A percentile compares a stretch with the other conserved stretches of the same genome.
Conservation (phyloP, 2,113 vertebrate genomes). For the Poeciliopsis occidentalis region DNA sequence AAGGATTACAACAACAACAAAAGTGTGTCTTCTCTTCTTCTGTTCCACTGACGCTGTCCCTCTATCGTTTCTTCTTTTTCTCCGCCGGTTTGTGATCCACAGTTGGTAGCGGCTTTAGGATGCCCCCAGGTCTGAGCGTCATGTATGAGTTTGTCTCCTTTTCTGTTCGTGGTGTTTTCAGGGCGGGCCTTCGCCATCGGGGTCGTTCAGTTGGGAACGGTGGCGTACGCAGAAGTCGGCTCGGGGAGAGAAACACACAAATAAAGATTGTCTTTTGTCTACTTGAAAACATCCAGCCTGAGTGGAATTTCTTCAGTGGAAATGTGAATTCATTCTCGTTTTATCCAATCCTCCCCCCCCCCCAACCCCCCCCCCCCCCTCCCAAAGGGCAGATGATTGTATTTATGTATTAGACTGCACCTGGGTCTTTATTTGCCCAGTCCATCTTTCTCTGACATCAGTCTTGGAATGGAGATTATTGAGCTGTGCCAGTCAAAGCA, state of each 20-base stretch:
- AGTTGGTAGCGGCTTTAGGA: conserved; percentile 70
- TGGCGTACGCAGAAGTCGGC: conserved; percentile 69
- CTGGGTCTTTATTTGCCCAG: conserved; percentile 41
- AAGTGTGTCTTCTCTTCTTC: conserved; percentile 70
- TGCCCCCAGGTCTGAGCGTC: conserved; percentile 70
- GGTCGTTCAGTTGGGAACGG: conserved; percentile 57
- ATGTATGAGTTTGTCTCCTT: conserved; percentile 73
- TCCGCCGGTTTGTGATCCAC: conserved; percentile 73
- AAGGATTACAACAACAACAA: conserved; percentile 60
- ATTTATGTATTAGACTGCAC: conserved; percentile 36
- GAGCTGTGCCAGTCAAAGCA: conserved; percentile 73
- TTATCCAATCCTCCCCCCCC: background rate
- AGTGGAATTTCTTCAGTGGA: conserved; percentile 57
- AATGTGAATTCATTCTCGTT: conserved; percentile 50
- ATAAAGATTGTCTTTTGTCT: conserved; percentile 81
- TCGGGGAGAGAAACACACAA: conserved; percentile 77
- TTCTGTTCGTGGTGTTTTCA: conserved; percentile 72
- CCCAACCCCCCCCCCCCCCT: no score
- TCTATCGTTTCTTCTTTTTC: conserved; percentile 66
- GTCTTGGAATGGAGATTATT: conserved; percentile 34
- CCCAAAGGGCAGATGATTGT: conserved; percentile 41
- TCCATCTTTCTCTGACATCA: conserved; percentile 53
- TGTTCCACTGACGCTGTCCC: conserved; percentile 72
- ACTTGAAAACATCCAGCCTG: conserved; percentile 54
- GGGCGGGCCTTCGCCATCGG: conserved; percentile 65